These are phyloP conservation scores for Heterodera schachtii DNA, from an alignment of 1,140 invertebrate species.

Conservation along the genomic window DNA sequence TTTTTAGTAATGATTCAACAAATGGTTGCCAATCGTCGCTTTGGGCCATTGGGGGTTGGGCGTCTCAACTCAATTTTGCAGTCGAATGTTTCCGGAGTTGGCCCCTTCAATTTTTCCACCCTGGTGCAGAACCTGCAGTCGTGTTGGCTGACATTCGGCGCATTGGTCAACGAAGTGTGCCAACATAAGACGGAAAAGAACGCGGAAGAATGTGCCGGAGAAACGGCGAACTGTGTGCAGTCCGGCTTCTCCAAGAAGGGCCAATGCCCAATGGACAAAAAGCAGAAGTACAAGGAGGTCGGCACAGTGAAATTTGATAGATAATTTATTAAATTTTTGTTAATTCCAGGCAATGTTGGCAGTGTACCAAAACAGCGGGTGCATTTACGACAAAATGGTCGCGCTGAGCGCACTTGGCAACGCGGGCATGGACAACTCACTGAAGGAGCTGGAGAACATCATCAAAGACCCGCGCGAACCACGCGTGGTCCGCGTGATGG, in stretches of 20 bases:
- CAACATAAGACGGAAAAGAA: constrained; percentile 34
- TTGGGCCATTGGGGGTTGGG: too few relatives aligned
- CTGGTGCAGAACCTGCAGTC: too few relatives aligned
- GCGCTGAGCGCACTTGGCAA: constrained; percentile 49
- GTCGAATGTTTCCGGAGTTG: too few relatives aligned
- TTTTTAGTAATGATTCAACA: too few relatives aligned
- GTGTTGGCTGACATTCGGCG: constrained; percentile 45
- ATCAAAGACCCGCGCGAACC: constrained; percentile 37
- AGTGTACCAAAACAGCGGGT: constrained; percentile 40
- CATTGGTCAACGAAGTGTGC: constrained; percentile 47
- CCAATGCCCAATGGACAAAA: constrained; percentile 41
- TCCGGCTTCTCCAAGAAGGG: constrained; percentile 38
- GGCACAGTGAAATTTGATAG: background rate
- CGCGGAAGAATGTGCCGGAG: constrained; percentile 22
- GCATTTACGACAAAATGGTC: constrained; percentile 52
- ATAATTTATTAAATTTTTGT: constrained; percentile 1
- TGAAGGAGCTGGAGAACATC: constrained; percentile 44
- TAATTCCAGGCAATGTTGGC: constrained; percentile 35
- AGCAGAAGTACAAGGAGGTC: constrained; percentile 45
- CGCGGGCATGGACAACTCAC: constrained; percentile 49
- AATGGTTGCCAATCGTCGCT: too few relatives aligned
- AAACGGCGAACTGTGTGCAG: constrained; percentile 13
- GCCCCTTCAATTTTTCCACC: too few relatives aligned
- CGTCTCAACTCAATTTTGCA: too few relatives aligned
- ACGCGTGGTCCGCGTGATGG: constrained; percentile 38